Conservation (phyloP, 53 echinoderm and acorn worm genomes). For the Holothuria scabra region DNA sequence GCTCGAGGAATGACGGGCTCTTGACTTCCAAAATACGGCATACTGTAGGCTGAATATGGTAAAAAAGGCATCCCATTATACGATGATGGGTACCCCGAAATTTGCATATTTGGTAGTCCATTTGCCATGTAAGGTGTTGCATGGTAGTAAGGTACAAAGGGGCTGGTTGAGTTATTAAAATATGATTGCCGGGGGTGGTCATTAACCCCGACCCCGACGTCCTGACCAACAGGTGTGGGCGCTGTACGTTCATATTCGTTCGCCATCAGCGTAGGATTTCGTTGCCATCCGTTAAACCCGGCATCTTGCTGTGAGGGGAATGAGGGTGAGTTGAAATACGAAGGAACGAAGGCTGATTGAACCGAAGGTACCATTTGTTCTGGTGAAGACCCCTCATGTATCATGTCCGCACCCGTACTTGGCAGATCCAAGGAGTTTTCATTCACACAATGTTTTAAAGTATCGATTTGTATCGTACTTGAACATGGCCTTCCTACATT, state of each 20-base stretch:
- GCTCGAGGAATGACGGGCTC: background rate
- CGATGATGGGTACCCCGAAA: background rate
- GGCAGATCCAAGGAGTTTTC: background rate
- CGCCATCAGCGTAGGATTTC: background rate
- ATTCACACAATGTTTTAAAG: background rate
- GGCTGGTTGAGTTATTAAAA: background rate
- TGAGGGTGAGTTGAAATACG: background rate
- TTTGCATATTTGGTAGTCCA: background rate
- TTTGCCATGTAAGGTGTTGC: conserved; percentile 1
- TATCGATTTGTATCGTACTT: background rate
- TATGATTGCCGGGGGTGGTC: too few relatives aligned
- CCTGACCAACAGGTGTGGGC: background rate
- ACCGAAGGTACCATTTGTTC: conserved; percentile 10
- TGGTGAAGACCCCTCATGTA: background rate
- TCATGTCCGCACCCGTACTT: background rate
- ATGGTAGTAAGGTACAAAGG: background rate
- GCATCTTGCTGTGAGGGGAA: background rate
- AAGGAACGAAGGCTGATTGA: background rate
- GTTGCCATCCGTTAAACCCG: background rate
- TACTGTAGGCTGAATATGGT: background rate
- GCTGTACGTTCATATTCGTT: background rate
- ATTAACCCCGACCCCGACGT: too few relatives aligned
- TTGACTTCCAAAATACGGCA: background rate
- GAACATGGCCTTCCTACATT: background rate
- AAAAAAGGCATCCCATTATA: background rate